Evolutionary conservation across 2,888 invertebrate genomes (phyloP), one percentile per base, ranked within the genome.

Genomic region (Zeuzera pyrina): DNA sequence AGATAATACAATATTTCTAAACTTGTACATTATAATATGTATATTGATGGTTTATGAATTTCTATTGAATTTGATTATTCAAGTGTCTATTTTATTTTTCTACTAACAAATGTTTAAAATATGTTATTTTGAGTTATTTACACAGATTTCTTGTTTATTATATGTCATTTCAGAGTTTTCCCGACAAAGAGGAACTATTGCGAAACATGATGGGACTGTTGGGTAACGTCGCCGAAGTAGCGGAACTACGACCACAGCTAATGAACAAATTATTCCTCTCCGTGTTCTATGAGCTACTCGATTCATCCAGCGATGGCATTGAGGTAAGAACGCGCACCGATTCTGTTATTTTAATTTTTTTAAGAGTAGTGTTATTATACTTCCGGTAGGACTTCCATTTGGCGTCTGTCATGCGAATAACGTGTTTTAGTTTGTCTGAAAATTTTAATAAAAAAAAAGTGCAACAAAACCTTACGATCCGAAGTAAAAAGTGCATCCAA

Each of bases 181-280:
- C 93, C 0, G 89, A 93, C 47, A 94, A 93, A 57, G 93, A 94
- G 41, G 97, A 97, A 62, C 72, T 98, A 24, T 84, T 98, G 28
- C 86, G 98, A 29, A 98, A 98, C 67, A 98, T 98, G 98, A 97
- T 98, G 97, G 98, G 98, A 1, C 78, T 95, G 7, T 77, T 97
- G 42, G 98, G 98, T 3, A 98, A 98, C 70, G 96, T 98, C 4
- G 97, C 98, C 0, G 98, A 98, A 77, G 98, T 98, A 0, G 87
- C 89, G 34, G 85, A 88, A 42, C 81, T 98, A 12, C 87, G 98
- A 14, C 87, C 88, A 3, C 88, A 91, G 43, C 85, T 98, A 31
- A 95, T 98, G 93, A 90, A 92, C 37, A 79, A 89, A 35, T 88
- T 91, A 47, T 96, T 95, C 67, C 89, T 98, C 16, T 78, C 86